These are phyloP conservation scores for Otolemur garnettii DNA, from an alignment of 2,113 vertebrate genomes.

Conservation along the genomic window DNA sequence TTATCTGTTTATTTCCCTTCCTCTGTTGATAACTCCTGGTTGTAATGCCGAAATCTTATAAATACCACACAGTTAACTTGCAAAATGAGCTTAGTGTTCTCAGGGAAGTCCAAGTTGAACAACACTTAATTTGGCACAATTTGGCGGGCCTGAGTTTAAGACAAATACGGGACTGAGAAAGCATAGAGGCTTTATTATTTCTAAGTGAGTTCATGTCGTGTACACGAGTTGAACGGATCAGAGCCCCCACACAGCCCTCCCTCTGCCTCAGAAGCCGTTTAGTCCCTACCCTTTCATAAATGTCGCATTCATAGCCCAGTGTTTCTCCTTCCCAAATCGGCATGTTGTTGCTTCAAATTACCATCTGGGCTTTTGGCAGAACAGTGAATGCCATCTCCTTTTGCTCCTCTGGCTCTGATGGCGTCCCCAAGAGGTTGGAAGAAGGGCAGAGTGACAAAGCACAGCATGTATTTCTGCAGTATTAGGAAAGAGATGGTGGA, in stretches of 20 bases:
- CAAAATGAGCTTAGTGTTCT: slow-evolving; percentile 86
- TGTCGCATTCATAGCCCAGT: slow-evolving; percentile 59
- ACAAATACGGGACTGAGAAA: slow-evolving; percentile 80
- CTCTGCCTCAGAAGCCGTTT: slow-evolving; percentile 65
- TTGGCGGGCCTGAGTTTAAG: slow-evolving; percentile 79
- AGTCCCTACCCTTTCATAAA: slow-evolving; percentile 77
- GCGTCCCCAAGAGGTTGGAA: neutral
- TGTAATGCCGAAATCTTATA: slow-evolving; percentile 76
- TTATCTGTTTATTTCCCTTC: slow-evolving; percentile 79
- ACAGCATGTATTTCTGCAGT: neutral
- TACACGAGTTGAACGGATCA: slow-evolving; percentile 50
- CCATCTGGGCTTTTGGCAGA: slow-evolving; percentile 57
- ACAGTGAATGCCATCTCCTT: slow-evolving; percentile 62
- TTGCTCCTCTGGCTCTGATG: neutral
- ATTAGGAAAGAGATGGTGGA: neutral
- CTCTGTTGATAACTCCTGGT: slow-evolving; percentile 74
- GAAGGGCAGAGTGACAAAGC: neutral
- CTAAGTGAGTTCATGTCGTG: slow-evolving; percentile 64
- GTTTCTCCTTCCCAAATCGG: slow-evolving; percentile 49
- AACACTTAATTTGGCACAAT: slow-evolving; percentile 85
- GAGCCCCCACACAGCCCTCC: slow-evolving; percentile 64
- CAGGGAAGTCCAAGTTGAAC: slow-evolving; percentile 80
- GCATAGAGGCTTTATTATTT: slow-evolving; percentile 86
- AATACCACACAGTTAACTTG: slow-evolving; percentile 78
- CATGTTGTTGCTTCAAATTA: slow-evolving; percentile 69